A percentile compares a stretch with the other conserved stretches of the same genome.
phyloP scores from a whole-genome alignment of 2,797 vertebrate genomes.

The Urocyon cinereoargenteus region DNA sequence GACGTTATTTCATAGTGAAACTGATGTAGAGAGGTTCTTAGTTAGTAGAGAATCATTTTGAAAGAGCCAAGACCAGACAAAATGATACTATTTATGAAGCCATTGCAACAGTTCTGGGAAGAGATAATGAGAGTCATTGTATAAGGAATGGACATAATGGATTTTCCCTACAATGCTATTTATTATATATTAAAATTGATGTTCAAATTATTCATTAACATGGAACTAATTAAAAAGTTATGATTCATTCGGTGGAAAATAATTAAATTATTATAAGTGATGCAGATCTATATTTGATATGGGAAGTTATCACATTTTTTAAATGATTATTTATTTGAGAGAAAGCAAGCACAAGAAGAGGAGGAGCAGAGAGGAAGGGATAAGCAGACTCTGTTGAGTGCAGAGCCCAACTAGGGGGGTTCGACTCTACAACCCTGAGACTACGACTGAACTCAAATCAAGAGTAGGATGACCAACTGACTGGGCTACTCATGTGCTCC shows the following conservation, averaged over 20 bases:
- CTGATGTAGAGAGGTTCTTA: not conserved
- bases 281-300: not conserved
- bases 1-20: slow-evolving; percentile 18
- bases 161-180: not conserved
- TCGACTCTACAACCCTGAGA: not conserved
- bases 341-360: not conserved
- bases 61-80: slow-evolving; percentile 35
- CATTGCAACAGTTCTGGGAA: not conserved
- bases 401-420: not conserved
- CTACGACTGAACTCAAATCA: not conserved
- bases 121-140: not conserved
- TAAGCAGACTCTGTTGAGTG: not conserved
- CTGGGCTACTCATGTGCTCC: not conserved
- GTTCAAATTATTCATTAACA: slow-evolving; percentile 24
- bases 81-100: slow-evolving; percentile 4
- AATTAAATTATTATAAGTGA: slow-evolving; percentile 33
- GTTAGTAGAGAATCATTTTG: slow-evolving; percentile 7
- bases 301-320: not conserved
- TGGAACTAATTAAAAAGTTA: slow-evolving; percentile 10
- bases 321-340: not conserved
- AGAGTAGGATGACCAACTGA: not conserved
- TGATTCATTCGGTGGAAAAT: not conserved
- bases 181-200: slow-evolving; percentile 26
- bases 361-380: not conserved
- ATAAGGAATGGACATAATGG: not conserved